Base-by-base conservation (phyloP, 2,113 vertebrate genomes). In the Suncus etruscus region DNA sequence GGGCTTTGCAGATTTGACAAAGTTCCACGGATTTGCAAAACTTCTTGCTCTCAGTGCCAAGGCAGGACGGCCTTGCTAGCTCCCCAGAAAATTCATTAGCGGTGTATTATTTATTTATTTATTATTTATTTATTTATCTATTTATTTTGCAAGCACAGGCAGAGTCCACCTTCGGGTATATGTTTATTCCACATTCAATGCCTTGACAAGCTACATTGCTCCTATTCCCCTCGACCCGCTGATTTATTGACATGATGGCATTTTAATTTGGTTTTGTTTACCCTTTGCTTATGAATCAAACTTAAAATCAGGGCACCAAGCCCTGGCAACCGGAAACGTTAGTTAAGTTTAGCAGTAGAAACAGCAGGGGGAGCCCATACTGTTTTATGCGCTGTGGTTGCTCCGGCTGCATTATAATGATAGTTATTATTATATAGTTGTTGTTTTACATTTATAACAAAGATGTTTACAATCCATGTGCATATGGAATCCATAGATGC, bases 291-390 rank as follows among this genome's bases (percentile, higher is more conserved):
- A 93, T 93, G 92, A 92, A 91, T 82, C 92, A 91, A 39, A 31
- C 74, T 93, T 90, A 78, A 93, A 94, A 96, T 85, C 86, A 66
- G 89, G 91, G 86, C 77, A 89, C 29, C 25, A 27, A 79, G 81
- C 92, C 92, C 87, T 51, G 86, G 93, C 76, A 90, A 87, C 69
- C 76, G 86, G 86, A 93, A 90, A 94, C 65, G 88, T 50, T 81
- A 32, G 74, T 80, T 83, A 90, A 75, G 86, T 97, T 94, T 93
- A 91, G 94, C 76, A 1, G 95, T 83, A 76, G 88, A 83, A 89
- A 96, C 97, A 97, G 97, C 96, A 98, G 98, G 96, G 97, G 98
- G 97, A 96, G 97, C 96, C 91, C 88, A 69, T 58, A 73, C 89
- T 29, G 48, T 50, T 73, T 86, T 91, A 87, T 65, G 14, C 63